Conservation (phyloP, 2,797 vertebrate species). For the Pangasius mekongensis region DNA sequence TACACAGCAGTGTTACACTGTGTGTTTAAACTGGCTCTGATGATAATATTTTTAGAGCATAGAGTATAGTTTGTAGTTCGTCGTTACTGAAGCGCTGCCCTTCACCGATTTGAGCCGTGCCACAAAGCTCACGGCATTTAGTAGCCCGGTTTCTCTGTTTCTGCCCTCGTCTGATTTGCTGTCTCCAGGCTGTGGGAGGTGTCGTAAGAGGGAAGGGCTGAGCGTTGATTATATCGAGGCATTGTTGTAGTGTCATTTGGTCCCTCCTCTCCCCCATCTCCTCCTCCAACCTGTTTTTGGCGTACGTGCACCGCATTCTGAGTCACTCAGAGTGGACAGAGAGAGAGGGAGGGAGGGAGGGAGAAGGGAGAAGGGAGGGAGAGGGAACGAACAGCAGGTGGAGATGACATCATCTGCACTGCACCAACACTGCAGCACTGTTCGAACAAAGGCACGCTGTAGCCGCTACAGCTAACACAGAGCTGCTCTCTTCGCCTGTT, state of each 20-base stretch:
- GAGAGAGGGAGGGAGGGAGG: slow-evolving; percentile 60
- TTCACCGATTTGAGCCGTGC: slow-evolving; percentile 46
- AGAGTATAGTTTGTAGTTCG: neutral
- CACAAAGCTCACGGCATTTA: slow-evolving; percentile 54
- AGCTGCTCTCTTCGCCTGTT: slow-evolving; percentile 53
- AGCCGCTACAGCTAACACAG: slow-evolving; percentile 43
- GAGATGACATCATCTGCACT: slow-evolving; percentile 77
- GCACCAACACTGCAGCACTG: slow-evolving; percentile 83
- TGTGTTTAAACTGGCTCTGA: neutral
- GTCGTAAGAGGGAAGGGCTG: slow-evolving; percentile 46
- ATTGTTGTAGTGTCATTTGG: slow-evolving; percentile 61
- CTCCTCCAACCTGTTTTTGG: slow-evolving; percentile 59
- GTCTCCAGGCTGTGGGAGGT: slow-evolving; percentile 55
- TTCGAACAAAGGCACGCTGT: slow-evolving; percentile 71
- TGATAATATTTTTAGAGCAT: neutral
- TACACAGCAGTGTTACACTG: neutral
- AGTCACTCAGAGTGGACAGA: slow-evolving; percentile 58
- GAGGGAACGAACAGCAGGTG: slow-evolving; percentile 74
- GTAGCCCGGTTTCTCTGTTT: slow-evolving; percentile 48
- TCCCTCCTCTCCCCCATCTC: slow-evolving; percentile 48
- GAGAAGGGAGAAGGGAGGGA: slow-evolving; percentile 58
- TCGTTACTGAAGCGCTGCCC: slow-evolving; percentile 40
- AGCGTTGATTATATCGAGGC: slow-evolving; percentile 61
- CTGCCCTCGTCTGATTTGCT: slow-evolving; percentile 51
- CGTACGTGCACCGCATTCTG: slow-evolving; percentile 66